Evolutionary conservation across 1,140 invertebrate species (phyloP).

Genomic region (Ctenoplectra terminalis): DNA sequence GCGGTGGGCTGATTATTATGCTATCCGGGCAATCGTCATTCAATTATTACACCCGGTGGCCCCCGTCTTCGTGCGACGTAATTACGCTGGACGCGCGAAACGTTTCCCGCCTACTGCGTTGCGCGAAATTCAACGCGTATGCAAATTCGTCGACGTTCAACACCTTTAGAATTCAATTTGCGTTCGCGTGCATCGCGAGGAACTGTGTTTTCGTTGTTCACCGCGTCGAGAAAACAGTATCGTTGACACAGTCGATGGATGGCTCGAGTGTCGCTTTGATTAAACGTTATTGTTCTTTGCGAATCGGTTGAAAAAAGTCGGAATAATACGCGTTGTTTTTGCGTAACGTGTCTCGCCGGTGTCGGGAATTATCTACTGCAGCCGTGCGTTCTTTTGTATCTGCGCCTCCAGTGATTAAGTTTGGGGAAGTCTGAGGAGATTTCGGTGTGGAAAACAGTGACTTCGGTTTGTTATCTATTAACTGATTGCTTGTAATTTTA

Average conservation of each 20-base stretch:
- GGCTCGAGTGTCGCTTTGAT: no score
- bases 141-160: conserved; percentile 28
- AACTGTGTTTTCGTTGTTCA: neutral
- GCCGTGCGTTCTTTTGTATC: neutral
- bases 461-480: neutral
- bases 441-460: neutral
- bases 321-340: neutral
- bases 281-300: neutral
- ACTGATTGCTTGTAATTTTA: no score
- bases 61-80: conserved; percentile 43
- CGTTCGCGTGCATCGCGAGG: neutral
- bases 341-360: neutral
- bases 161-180: conserved; percentile 14
- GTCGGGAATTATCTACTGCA: neutral
- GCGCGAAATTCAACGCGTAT: conserved; percentile 45
- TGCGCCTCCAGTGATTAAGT: neutral
- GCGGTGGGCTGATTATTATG: conserved; percentile 59
- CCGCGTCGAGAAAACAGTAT: neutral
- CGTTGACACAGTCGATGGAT: neutral
- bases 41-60: conserved; percentile 56
- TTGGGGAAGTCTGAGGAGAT: no score
- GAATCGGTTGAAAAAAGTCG: neutral
- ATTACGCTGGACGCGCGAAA: conserved; percentile 44
- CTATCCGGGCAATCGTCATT: conserved; percentile 59
- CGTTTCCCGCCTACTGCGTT: conserved; percentile 26